These are phyloP conservation scores for Mimas tiliae DNA, from an alignment of 2,888 invertebrate species.

Conservation along the genomic window DNA sequence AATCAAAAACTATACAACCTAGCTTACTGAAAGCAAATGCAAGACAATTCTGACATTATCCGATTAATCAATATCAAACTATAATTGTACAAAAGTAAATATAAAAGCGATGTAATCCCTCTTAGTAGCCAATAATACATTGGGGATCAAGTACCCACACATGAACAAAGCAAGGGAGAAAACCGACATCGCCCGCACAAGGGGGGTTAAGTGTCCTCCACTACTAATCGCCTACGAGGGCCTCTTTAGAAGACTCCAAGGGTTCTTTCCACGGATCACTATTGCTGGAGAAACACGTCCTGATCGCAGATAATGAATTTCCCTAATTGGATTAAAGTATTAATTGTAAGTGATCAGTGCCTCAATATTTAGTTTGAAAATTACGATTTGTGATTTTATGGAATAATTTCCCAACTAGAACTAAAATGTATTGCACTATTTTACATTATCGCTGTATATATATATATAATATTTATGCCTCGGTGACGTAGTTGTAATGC, in stretches of 20 bases:
- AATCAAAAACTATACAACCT: no score
- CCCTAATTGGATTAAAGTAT: constrained; percentile 72
- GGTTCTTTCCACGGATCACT: constrained; percentile 76
- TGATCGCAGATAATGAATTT: constrained; percentile 73
- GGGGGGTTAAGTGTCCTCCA: constrained; percentile 69
- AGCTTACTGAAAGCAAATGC: no score
- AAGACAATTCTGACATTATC: no score
- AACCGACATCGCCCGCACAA: constrained; percentile 60
- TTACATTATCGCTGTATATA: no score
- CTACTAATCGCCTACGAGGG: constrained; percentile 74
- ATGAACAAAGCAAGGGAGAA: constrained; percentile 64
- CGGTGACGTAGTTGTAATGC: no score
- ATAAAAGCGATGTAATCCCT: constrained; percentile 41
- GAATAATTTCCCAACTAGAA: not conserved
- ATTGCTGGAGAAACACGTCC: constrained; percentile 72
- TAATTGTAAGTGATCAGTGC: constrained; percentile 37
- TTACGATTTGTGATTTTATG: not conserved
- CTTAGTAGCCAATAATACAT: constrained; percentile 52
- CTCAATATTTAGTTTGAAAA: constrained; percentile 35
- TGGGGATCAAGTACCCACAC: constrained; percentile 52
- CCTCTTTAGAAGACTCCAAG: constrained; percentile 68
- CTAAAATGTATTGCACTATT: not conserved
- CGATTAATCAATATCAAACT: not conserved
- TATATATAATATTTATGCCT: no score
- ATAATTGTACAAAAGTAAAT: not conserved